Conservation (phyloP, 2,113 vertebrate genomes). For the Zosterops borbonicus region DNA sequence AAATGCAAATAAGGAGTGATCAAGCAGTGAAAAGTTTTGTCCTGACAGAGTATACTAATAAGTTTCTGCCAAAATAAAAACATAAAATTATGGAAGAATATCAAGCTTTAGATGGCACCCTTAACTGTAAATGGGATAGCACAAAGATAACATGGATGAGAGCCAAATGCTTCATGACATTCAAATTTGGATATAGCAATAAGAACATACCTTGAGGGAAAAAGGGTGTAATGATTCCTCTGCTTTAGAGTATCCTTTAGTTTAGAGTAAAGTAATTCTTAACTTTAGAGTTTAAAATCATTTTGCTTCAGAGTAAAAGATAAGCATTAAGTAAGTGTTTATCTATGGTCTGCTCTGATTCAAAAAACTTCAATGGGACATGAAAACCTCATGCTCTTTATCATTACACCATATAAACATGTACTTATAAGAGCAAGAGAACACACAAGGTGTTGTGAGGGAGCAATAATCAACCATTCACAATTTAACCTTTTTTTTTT, state of each 20-base stretch:
- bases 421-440: neutral
- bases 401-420: neutral
- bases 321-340: neutral
- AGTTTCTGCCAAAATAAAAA: constrained; percentile 30
- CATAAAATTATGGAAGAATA: neutral
- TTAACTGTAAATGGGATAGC: neutral
- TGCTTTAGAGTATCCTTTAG: neutral
- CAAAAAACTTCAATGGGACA: neutral
- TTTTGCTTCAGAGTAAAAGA: neutral
- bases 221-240: neutral
- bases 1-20: constrained; percentile 82
- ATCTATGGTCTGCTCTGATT: neutral
- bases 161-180: neutral
- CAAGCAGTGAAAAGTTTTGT: constrained; percentile 77
- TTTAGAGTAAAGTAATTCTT: neutral
- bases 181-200: neutral
- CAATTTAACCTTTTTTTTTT: neutral
- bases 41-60: constrained; percentile 74
- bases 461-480: neutral
- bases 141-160: neutral
- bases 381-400: neutral
- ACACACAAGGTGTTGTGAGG: fast-evolving
- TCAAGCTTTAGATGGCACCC: neutral
- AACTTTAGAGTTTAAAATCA: neutral
- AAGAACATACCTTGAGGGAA: neutral